Percentiles rank a stretch among this genome's conserved stretches.
phyloP scores from a whole-genome alignment of 1,140 invertebrate genomes.

The Leptonema lineaticorne region DNA sequence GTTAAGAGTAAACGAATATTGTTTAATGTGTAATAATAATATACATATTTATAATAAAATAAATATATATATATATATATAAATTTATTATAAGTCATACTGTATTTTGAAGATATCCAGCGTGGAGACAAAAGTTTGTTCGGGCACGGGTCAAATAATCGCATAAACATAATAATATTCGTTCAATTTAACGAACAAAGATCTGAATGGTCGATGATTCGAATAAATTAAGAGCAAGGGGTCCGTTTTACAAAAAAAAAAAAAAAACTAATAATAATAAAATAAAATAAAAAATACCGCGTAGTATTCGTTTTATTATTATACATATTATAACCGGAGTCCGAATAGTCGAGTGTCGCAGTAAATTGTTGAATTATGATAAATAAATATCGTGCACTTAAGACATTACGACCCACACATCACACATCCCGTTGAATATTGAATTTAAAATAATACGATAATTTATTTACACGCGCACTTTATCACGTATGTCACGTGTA shows the following conservation, averaged over 20 bases:
- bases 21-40: too few relatives aligned
- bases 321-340: neutral
- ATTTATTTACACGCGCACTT: constrained; percentile 16
- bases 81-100: too few relatives aligned
- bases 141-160: constrained; percentile 16
- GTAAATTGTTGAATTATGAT: constrained; percentile 12
- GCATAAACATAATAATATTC: constrained; percentile 16
- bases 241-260: neutral
- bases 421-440: neutral
- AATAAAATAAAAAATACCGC: too few relatives aligned
- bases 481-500: constrained; percentile 12
- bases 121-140: neutral
- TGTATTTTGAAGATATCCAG: neutral
- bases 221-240: constrained; percentile 14
- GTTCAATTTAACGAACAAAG: constrained; percentile 25
- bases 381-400: neutral
- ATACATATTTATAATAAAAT: too few relatives aligned
- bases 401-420: constrained; percentile 1
- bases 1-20: too few relatives aligned
- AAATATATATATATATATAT: too few relatives aligned
- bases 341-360: neutral
- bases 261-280: too few relatives aligned
- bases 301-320: too few relatives aligned
- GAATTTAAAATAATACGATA: constrained; percentile 17
- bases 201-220: constrained; percentile 12